Percentiles rank a stretch among this genome's conserved stretches.
Evolutionary conservation across 1,140 invertebrate genomes (phyloP).

Genomic region (Cotesia chilonis): DNA sequence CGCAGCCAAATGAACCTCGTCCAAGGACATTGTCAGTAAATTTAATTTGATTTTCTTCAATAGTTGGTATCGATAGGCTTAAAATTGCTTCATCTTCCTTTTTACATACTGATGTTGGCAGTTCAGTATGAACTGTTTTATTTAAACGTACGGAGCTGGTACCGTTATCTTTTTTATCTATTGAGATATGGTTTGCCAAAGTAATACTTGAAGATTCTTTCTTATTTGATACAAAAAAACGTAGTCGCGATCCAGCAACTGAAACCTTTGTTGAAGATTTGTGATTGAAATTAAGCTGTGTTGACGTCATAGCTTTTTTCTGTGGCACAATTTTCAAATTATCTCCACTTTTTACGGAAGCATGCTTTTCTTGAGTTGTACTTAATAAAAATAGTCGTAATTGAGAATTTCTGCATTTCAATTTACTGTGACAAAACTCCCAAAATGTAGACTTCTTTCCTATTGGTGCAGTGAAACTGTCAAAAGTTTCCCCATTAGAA

Average conservation of each 20-base stretch:
- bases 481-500: neutral
- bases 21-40: neutral
- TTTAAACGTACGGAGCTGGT: too few species aligned
- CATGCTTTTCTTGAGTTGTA: neutral
- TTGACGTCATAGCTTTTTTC: neutral
- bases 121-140: too few species aligned
- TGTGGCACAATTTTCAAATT: neutral
- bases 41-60: neutral
- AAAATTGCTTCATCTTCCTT: neutral
- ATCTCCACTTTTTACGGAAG: neutral
- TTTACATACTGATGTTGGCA: neutral
- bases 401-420: neutral
- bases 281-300: too few species aligned
- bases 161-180: too few species aligned
- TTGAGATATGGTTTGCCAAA: too few species aligned
- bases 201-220: too few species aligned
- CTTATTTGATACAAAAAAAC: too few species aligned
- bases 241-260: too few species aligned
- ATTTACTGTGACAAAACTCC: neutral
- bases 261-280: too few species aligned
- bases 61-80: neutral
- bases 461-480: neutral
- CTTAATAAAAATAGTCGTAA: neutral
- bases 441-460: conserved; percentile 7
- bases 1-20: neutral